A percentile compares a stretch with the other conserved stretches of the same genome.
Conservation (phyloP, 2,113 vertebrate genomes). For the Chamaetylas fuelleborni region DNA sequence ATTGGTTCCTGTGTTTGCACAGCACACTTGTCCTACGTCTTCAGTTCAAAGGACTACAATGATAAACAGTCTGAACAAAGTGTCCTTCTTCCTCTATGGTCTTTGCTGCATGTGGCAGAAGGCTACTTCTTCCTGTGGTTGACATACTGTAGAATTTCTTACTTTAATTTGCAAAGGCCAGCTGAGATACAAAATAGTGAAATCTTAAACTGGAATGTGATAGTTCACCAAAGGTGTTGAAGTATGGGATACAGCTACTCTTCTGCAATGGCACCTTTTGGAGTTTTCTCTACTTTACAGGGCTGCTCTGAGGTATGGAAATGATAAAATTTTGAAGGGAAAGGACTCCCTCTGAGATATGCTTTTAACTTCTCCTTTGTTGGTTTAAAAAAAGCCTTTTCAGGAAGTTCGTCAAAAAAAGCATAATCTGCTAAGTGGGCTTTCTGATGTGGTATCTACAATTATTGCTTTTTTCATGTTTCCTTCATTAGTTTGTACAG, state of each 20-base stretch:
- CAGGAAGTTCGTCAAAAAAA: not conserved
- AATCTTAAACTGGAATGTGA: not conserved
- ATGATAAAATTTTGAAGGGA: not conserved
- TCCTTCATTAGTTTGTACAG: not conserved
- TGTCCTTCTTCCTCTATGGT: not conserved
- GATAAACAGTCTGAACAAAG: slow-evolving; percentile 36
- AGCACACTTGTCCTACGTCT: not conserved
- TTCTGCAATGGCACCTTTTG: not conserved
- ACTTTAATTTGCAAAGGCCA: not conserved
- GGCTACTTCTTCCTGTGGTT: slow-evolving; percentile 25
- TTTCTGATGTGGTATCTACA: slow-evolving; percentile 3
- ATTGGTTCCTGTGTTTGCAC: not conserved
- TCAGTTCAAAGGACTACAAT: slow-evolving; percentile 27
- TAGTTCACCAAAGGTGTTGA: not conserved
- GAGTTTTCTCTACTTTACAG: not conserved
- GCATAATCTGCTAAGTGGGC: not conserved
- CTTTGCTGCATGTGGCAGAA: not conserved
- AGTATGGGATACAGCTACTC: not conserved
- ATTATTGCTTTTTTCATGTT: not conserved
- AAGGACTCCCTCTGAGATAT: not conserved
- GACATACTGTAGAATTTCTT: not conserved
- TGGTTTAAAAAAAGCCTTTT: not conserved
- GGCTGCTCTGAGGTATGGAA: not conserved
- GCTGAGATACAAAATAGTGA: not conserved
- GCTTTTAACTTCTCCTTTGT: not conserved